Conservation (phyloP, 2,113 vertebrate genomes). For the Globicephala melas region DNA sequence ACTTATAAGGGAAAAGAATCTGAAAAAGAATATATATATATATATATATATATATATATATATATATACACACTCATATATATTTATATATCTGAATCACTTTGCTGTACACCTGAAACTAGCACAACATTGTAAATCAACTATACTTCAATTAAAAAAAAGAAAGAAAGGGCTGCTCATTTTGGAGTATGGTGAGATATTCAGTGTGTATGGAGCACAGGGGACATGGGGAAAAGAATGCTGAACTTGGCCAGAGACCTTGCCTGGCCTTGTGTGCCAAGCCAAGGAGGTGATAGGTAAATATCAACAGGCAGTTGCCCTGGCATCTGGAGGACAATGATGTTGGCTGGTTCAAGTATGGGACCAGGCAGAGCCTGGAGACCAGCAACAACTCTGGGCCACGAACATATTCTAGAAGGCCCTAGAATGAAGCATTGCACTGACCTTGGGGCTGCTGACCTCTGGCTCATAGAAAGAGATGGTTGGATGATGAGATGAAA, state of each 20-base stretch:
- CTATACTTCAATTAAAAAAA: neutral
- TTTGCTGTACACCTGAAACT: neutral
- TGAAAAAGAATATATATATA: neutral
- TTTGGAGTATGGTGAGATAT: neutral
- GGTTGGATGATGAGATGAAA: neutral
- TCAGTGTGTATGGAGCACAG: neutral
- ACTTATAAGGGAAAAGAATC: neutral
- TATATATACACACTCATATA: no score
- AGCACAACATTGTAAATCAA: neutral
- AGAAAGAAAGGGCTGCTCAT: neutral
- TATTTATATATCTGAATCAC: neutral
- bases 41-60: no score
- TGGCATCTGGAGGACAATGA: neutral
- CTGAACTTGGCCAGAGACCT: neutral
- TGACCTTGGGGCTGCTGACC: neutral
- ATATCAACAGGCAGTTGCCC: neutral
- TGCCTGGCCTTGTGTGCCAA: neutral
- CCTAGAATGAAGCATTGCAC: neutral
- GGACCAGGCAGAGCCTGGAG: neutral
- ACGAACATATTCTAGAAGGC: neutral
- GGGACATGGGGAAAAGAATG: neutral
- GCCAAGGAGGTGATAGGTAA: neutral
- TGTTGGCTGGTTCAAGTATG: neutral
- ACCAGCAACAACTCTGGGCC: neutral
- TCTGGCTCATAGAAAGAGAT: neutral